These are phyloP conservation scores for Rhinoraja longicauda DNA, from an alignment of 2,797 vertebrate species.

Conservation along the genomic window DNA sequence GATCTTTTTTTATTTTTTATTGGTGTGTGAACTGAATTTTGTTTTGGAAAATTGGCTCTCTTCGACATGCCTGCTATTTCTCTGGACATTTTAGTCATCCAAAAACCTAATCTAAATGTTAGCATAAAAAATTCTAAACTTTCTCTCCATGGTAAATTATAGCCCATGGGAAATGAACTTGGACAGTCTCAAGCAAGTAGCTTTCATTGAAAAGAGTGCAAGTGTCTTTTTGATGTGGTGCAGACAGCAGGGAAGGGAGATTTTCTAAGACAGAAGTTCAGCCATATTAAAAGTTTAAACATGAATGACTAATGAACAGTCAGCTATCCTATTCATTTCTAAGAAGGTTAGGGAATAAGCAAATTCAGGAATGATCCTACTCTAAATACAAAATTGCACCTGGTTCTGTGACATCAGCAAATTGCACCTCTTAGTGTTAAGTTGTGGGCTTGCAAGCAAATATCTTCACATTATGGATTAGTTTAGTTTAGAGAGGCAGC, in stretches of 20 bases:
- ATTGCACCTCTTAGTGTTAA: constrained; percentile 29
- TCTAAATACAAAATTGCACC: not conserved
- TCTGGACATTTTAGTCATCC: not conserved
- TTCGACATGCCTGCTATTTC: not conserved
- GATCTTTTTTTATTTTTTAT: not conserved
- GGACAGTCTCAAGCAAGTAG: not conserved
- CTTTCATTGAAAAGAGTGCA: not conserved
- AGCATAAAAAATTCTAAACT: not conserved
- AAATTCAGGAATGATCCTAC: not conserved
- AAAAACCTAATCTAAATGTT: not conserved
- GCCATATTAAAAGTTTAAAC: not conserved
- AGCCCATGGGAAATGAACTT: not conserved
- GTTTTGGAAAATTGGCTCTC: not conserved
- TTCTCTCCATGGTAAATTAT: not conserved
- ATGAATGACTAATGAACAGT: not conserved
- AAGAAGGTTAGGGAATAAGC: not conserved
- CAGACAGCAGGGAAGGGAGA: not conserved
- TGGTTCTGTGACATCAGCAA: not conserved
- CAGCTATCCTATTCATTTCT: not conserved
- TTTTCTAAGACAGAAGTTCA: not conserved
- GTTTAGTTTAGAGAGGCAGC: no score
- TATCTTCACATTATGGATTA: not conserved
- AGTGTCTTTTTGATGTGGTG: not conserved
- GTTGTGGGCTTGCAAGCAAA: not conserved
- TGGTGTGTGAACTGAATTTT: not conserved